Percentiles rank a stretch among this genome's conserved stretches.
Evolutionary conservation across 2,797 vertebrate species (phyloP).

Genomic region (Acanthiza pusilla): DNA sequence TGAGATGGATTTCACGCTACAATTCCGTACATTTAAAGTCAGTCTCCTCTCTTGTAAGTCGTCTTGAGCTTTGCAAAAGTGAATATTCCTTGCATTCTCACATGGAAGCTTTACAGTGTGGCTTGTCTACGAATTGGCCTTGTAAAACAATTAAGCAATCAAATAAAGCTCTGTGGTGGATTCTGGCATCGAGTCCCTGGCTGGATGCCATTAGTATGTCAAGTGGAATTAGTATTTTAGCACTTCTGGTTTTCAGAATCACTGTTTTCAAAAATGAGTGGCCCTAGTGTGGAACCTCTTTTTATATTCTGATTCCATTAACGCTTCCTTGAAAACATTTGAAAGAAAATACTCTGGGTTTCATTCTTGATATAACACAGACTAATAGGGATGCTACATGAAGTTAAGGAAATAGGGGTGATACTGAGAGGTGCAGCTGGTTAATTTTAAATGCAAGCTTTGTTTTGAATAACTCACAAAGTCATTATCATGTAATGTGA

Average conservation of each 20-base stretch:
- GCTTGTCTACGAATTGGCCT: constrained; percentile 22
- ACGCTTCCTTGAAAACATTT: neutral
- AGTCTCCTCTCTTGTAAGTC: neutral
- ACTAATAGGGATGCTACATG: neutral
- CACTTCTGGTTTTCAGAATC: neutral
- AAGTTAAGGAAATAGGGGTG: neutral
- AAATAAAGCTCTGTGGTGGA: constrained; percentile 51
- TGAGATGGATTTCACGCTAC: neutral
- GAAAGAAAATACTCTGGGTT: neutral
- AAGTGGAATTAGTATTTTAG: constrained; percentile 45
- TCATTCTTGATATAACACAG: neutral
- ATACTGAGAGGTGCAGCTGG: neutral
- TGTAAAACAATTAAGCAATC: constrained; percentile 59
- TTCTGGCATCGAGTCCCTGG: constrained; percentile 23
- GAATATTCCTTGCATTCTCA: neutral
- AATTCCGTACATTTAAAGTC: neutral
- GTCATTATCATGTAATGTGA: neutral
- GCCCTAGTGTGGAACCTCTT: neutral
- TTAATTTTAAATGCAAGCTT: neutral
- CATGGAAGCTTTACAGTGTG: constrained; percentile 22
- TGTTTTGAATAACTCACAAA: neutral
- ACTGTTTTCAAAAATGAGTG: neutral
- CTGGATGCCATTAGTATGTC: constrained; percentile 37
- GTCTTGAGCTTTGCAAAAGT: neutral
- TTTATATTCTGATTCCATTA: neutral